Evolutionary conservation across 2,888 invertebrate genomes (phyloP).

Genomic region (Eupithecia dodoneata): DNA sequence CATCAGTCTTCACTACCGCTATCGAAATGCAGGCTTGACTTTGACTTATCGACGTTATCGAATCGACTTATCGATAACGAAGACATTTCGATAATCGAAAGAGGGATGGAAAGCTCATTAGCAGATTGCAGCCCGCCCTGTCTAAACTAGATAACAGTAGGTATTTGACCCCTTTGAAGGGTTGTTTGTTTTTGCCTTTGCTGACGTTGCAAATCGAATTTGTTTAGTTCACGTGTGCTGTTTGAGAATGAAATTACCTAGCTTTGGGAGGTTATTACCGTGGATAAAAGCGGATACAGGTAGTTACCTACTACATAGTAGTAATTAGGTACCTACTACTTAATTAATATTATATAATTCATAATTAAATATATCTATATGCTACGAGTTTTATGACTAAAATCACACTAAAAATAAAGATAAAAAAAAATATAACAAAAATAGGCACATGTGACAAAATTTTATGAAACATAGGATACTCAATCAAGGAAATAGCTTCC

Average conservation of each 20-base stretch:
- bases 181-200: constrained; percentile 50
- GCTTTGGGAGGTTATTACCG: not conserved
- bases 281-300: not conserved
- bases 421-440: no score
- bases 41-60: constrained; percentile 55
- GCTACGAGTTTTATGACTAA: no score
- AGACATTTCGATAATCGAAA: constrained; percentile 39
- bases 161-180: constrained; percentile 50
- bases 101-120: constrained; percentile 60
- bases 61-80: constrained; percentile 30
- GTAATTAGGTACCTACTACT: no score
- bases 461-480: no score
- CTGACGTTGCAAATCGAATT: constrained; percentile 45
- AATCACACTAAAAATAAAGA: no score
- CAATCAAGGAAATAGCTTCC: no score
- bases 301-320: no score
- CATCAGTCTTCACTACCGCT: constrained; percentile 8
- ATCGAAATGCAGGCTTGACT: constrained; percentile 37
- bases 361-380: no score
- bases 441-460: no score
- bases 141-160: constrained; percentile 64
- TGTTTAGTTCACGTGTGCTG: constrained; percentile 12
- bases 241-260: not conserved
- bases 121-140: constrained; percentile 67
- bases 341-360: no score